A percentile compares a stretch with the other conserved stretches of the same genome.
Conservation (phyloP, 2,113 vertebrate species). For the Pimephales promelas region DNA sequence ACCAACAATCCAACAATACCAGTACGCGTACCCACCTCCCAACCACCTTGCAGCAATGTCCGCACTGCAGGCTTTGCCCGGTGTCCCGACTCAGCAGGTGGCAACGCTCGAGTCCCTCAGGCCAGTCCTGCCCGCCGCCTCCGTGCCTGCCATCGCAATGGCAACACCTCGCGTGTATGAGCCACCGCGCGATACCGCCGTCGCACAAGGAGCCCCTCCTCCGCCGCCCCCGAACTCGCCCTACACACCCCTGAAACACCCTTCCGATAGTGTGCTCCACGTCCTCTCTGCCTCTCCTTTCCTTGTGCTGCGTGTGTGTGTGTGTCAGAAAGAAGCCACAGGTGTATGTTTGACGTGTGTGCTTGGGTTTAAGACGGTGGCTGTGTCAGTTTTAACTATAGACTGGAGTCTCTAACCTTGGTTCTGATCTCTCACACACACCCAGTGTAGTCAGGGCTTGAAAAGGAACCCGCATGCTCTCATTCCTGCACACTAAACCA, state of each 20-base stretch:
- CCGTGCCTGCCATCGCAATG: conserved; percentile 72
- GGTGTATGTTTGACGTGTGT: conserved; percentile 35
- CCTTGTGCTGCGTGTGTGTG: conserved; percentile 55
- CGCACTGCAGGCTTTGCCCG: conserved; percentile 63
- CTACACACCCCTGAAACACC: conserved; percentile 82
- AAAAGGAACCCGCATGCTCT: conserved; percentile 37
- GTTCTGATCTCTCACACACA: conserved; percentile 53
- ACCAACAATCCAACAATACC: conserved; percentile 80
- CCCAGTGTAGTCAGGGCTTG: conserved; percentile 35
- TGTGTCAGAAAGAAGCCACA: conserved; percentile 37
- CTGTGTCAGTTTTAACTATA: conserved; percentile 40
- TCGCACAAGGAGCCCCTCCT: conserved; percentile 81
- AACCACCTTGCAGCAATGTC: conserved; percentile 68
- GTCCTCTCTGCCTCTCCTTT: conserved; percentile 57
- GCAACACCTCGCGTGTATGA: conserved; percentile 82
- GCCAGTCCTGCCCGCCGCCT: conserved; percentile 75
- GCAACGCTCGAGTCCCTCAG: conserved; percentile 75
- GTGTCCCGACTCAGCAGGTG: conserved; percentile 63
- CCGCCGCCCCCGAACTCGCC: conserved; percentile 83
- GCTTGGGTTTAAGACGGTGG: conserved; percentile 49
- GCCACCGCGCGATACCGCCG: conserved; percentile 81
- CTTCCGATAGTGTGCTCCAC: conserved; percentile 77
- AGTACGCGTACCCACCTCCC: conserved; percentile 73
- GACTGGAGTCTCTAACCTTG: conserved; percentile 58
- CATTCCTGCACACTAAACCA: conserved; percentile 41